Base-by-base conservation (phyloP, 1,140 invertebrate genomes). In the Thereuonema tuberculata region DNA sequence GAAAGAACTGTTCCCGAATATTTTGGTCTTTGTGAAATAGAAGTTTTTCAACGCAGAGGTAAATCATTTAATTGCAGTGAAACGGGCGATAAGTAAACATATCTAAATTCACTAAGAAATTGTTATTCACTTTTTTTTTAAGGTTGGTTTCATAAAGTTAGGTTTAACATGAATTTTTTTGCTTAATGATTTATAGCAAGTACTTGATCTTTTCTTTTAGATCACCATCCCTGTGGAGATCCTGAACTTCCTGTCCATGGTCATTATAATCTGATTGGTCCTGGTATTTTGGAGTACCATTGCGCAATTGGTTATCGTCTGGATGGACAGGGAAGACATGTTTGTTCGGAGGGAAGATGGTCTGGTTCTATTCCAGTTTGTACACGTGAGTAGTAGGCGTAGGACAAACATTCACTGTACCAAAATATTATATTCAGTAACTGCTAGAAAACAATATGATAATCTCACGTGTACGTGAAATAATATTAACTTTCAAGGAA, bases 21-120 rank as follows among this genome's bases (percentile, higher is more conserved):
- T 53, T 73, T 74, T 64, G 68, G 69, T 9, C 63, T 74, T 1
- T 74, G 72, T 61, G 71, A 74, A 60, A 69, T 74, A 0, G 67
- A 74, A 54, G 68, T 73, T 5, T 72, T 70, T 48, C 66, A 65
- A 17, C 63, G 66, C 43, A 67, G 67, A 68, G 70, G 71, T 72
- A 58, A 66, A 65, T 58, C 5, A 17, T 21, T 28, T 31, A n/a
- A n/a, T n/a, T n/a, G n/a, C n/a, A n/a, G n/a, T n/a, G n/a, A n/a
- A n/a, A 43, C 1, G 1, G 24, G 26, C 15, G 15, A 26, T 1
- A 26, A 3, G 24, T 25, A 29, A 23, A 24, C 5, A 24, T 5
- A 50, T n/a, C 12, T 9, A 15, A 9, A 28, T 15, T 24, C 12
- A 23, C 14, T 59, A n/a, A 27, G 23, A n/a, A 20, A 27, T n/a